Base-by-base conservation (phyloP, 2,113 vertebrate genomes). In the Aix galericulata region DNA sequence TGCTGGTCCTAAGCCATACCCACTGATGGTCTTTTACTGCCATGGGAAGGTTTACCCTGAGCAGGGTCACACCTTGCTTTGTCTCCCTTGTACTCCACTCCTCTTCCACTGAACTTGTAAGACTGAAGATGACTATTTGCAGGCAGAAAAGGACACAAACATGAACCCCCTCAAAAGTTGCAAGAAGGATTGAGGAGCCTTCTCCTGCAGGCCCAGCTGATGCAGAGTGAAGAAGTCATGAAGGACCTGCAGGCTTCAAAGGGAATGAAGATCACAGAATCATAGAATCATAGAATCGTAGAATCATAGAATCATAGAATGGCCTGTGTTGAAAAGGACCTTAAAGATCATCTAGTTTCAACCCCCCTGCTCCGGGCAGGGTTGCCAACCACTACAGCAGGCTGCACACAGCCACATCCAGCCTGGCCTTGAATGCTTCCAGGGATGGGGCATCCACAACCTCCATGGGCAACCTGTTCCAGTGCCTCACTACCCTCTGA, bases 171-270 rank as follows among this genome's bases (percentile, higher is more conserved):
- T n/a, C 29, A 32, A 26, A 8, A 82, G 55, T n/a, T 56, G 72
- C 40, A 56, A 38, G 53, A 79, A 22, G 22, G 34, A 46, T 36
- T 46, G 56, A 81, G 48, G 25, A 44, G 22, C 32, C 11, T 53
- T 11, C 17, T 20, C 18, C 71, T 42, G 55, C 6, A 40, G 23
- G 42, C 73, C 21, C 48, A 64, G 32, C 16, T 46, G 44, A 53
- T 17, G 8, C n/a, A 59, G 0, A 0, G 5, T 17, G 18, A 42
- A 73, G 60, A 68, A 66, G n/a, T n/a, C 6, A 20, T 16, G 6
- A 26, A 14, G n/a, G 83, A 68, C 16, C 1, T 1, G 6, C 40
- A 76, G 36, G 16, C 25, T 68, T 48, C 72, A 86, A 27, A 38
- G 8, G 36, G 17, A 76, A 13, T 15, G 52, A 44, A 17, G 46